These are phyloP conservation scores for Megalops cyprinoides DNA, from an alignment of 2,797 vertebrate genomes.

Conservation along the genomic window DNA sequence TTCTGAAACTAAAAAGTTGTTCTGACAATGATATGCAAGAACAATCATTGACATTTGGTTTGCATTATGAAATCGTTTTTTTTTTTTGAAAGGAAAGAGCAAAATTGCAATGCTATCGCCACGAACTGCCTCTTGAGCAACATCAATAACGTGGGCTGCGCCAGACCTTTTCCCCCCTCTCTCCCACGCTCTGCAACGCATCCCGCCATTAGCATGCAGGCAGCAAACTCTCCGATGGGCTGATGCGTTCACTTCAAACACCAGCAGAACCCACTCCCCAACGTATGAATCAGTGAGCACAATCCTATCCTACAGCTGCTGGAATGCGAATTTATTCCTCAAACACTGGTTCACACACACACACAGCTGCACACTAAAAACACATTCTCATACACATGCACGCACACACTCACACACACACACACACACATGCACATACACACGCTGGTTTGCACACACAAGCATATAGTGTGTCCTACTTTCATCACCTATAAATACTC, in stretches of 20 bases:
- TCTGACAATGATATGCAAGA: slow-evolving; percentile 30
- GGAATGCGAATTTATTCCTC: neutral
- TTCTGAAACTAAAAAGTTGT: slow-evolving; percentile 14
- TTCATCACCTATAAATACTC: slow-evolving; percentile 16
- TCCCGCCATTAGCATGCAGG: slow-evolving; percentile 76
- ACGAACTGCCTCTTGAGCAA: slow-evolving; percentile 55
- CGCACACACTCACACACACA: slow-evolving; percentile 21
- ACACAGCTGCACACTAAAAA: slow-evolving; percentile 40
- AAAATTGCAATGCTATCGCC: slow-evolving; percentile 35
- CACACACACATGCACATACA: slow-evolving; percentile 38
- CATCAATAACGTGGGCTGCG: slow-evolving; percentile 65
- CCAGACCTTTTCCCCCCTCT: slow-evolving; percentile 74
- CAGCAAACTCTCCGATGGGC: slow-evolving; percentile 66
- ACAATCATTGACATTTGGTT: slow-evolving; percentile 43
- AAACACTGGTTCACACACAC: slow-evolving; percentile 34
- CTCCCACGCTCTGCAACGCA: slow-evolving; percentile 76
- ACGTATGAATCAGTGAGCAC: slow-evolving; percentile 13
- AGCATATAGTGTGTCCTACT: neutral
- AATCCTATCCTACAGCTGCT: neutral
- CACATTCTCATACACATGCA: slow-evolving; percentile 29
- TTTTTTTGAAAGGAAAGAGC: slow-evolving; percentile 49
- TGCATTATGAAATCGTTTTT: slow-evolving; percentile 36
- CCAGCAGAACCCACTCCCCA: slow-evolving; percentile 49
- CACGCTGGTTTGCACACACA: slow-evolving; percentile 40
- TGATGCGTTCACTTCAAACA: slow-evolving; percentile 68